These are phyloP conservation scores for Nymphalis polychloros DNA, from an alignment of 2,888 invertebrate genomes.

Conservation along the genomic window DNA sequence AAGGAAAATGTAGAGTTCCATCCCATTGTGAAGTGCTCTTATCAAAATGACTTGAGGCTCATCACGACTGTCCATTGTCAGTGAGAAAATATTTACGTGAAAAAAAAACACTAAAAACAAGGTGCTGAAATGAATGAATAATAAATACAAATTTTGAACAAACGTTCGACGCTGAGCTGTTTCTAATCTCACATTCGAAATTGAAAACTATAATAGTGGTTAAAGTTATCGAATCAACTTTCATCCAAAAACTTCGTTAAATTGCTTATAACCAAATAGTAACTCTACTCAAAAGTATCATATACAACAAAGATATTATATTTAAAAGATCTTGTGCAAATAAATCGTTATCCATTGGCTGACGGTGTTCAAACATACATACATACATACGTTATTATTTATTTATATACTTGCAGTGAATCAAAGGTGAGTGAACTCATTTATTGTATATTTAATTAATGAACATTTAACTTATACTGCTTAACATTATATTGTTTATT, in stretches of 20 bases:
- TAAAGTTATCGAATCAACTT: not conserved
- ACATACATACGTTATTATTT: no score
- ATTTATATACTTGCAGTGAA: not conserved
- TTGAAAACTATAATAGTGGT: not conserved
- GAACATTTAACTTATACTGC: no score
- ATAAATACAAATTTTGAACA: not conserved
- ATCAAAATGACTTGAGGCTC: constrained; percentile 7
- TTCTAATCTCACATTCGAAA: not conserved
- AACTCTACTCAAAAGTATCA: not conserved
- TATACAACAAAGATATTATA: no score
- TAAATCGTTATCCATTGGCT: no score
- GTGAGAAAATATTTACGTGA: not conserved
- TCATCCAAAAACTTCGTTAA: no score
- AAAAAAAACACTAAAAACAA: not conserved
- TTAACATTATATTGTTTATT: no score
- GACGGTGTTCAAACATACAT: no score
- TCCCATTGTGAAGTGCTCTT: constrained; percentile 4
- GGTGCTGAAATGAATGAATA: not conserved
- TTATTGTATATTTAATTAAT: no score
- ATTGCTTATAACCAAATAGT: not conserved
- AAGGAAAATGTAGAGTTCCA: not conserved
- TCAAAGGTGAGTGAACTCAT: not conserved
- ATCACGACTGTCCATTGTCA: not conserved
- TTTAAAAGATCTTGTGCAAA: no score
- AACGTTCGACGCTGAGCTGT: not conserved